These are phyloP conservation scores for Lasioglossum vierecki DNA, from an alignment of 2,888 invertebrate genomes.

Conservation along the genomic window DNA sequence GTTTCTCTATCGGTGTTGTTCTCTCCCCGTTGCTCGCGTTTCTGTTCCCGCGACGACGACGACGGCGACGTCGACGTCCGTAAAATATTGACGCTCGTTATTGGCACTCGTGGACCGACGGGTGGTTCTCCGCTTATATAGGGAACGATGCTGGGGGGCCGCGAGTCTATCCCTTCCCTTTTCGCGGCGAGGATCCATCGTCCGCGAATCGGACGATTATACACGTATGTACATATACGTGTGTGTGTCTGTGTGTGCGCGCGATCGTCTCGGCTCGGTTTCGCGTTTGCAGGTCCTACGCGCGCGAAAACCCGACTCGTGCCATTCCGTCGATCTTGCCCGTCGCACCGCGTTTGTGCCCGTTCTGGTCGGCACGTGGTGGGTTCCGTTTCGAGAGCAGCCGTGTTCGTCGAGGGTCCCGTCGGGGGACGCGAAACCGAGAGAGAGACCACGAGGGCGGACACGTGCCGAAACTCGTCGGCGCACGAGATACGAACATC, in stretches of 20 bases:
- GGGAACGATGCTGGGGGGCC: conserved; percentile 73
- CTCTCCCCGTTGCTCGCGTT: not conserved
- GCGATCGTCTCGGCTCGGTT: conserved; percentile 14
- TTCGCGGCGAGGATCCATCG: conserved; percentile 52
- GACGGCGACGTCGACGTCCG: conserved; percentile 37
- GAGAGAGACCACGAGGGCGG: no score
- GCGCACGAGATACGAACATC: not conserved
- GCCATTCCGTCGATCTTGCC: conserved; percentile 36
- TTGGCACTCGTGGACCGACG: conserved; percentile 74
- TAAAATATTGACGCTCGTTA: conserved; percentile 73
- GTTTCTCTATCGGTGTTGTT: not conserved
- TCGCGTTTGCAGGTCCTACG: conserved; percentile 51
- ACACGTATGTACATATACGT: conserved; percentile 13
- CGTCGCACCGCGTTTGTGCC: not conserved
- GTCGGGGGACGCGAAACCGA: not conserved
- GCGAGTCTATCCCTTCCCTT: conserved; percentile 70
- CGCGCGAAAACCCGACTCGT: conserved; percentile 40
- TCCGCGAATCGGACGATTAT: conserved; percentile 60
- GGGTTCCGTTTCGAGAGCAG: conserved; percentile 24
- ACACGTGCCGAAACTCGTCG: not conserved
- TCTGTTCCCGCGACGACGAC: not conserved
- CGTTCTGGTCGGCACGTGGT: conserved; percentile 30
- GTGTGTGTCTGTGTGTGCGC: conserved; percentile 25
- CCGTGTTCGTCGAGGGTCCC: no score
- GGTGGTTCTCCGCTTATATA: conserved; percentile 76